These are phyloP conservation scores for Crotophaga sulcirostris DNA, from an alignment of 2,113 vertebrate genomes.

Conservation along the genomic window DNA sequence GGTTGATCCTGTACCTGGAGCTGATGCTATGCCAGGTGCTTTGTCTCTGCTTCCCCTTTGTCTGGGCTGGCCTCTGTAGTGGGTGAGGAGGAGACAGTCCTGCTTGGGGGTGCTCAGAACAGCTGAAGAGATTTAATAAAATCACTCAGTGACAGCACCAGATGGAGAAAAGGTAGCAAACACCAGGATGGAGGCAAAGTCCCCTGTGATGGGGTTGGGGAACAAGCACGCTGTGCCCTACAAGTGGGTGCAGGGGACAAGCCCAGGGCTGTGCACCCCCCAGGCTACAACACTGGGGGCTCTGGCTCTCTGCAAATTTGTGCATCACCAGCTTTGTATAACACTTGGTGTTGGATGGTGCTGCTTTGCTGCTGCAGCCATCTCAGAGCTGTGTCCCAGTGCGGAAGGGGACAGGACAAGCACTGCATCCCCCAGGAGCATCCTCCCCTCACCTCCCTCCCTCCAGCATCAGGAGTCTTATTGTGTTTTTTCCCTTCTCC, in stretches of 20 bases:
- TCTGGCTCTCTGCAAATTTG: background rate
- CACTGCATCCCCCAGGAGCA: rapidly evolving
- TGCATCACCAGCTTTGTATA: background rate
- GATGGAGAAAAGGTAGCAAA: background rate
- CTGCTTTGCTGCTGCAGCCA: background rate
- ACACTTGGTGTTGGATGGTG: rapidly evolving
- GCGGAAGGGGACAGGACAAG: background rate
- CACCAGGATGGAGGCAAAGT: background rate
- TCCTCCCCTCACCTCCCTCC: background rate
- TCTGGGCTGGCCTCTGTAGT: no score
- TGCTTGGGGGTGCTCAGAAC: rapidly evolving
- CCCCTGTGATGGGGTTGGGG: no score
- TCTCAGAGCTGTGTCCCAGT: rapidly evolving
- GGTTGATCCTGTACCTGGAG: background rate
- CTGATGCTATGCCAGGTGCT: background rate
- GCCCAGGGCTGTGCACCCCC: no score
- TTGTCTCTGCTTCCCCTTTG: background rate
- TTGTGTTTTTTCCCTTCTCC: background rate
- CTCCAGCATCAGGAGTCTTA: background rate
- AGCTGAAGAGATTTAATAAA: background rate
- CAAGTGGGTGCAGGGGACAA: background rate
- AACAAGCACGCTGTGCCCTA: background rate
- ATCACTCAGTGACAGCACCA: no score
- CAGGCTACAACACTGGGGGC: rapidly evolving
- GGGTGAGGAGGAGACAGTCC: background rate